These are phyloP conservation scores for Hemitrygon akajei DNA, from an alignment of 2,797 vertebrate species.

Conservation along the genomic window DNA sequence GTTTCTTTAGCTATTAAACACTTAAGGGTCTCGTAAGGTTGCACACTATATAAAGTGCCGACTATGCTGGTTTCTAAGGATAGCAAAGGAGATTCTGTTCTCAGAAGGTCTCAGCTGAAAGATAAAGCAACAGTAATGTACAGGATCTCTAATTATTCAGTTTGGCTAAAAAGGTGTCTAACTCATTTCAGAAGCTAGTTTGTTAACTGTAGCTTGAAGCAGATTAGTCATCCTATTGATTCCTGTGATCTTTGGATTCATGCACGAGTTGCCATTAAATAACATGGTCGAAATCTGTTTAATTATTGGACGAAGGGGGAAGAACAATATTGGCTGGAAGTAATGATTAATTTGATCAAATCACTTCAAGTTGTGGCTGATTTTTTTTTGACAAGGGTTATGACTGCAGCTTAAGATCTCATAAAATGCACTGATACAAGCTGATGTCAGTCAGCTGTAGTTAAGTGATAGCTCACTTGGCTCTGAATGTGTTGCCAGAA, in stretches of 20 bases:
- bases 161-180: background rate
- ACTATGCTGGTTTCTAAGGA: too few relatives aligned
- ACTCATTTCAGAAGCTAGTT: slow-evolving; percentile 19
- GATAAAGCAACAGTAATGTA: background rate
- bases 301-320: slow-evolving; percentile 4
- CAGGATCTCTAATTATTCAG: background rate
- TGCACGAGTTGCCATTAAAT: background rate
- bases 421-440: background rate
- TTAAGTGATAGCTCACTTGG: background rate
- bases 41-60: too few relatives aligned
- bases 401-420: background rate
- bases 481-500: background rate
- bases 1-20: too few relatives aligned
- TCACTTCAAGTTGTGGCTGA: background rate
- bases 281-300: background rate
- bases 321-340: background rate
- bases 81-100: background rate
- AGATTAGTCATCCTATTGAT: background rate
- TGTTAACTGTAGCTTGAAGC: slow-evolving; percentile 26
- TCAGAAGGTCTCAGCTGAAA: background rate
- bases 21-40: too few relatives aligned
- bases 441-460: background rate
- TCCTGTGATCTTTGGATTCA: background rate
- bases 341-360: slow-evolving; percentile 27
- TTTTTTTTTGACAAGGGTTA: background rate